phyloP scores from a whole-genome alignment of 2,113 vertebrate species.

The Phodopus roborovskii region DNA sequence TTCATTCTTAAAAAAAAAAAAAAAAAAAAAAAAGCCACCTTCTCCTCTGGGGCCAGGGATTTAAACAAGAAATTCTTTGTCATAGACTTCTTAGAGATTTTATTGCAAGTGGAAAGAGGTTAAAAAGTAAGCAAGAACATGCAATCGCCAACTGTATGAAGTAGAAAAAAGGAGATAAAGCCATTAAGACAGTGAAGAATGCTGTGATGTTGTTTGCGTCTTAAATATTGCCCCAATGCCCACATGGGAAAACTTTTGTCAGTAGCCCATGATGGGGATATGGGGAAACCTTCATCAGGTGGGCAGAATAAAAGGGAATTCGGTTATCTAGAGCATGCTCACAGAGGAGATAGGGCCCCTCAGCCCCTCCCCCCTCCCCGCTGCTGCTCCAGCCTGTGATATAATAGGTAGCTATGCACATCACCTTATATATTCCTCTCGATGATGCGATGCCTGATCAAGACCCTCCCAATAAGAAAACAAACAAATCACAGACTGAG shows the following conservation, averaged over 20 bases:
- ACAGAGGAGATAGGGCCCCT: background rate
- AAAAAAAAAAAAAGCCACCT: background rate
- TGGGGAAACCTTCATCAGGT: background rate
- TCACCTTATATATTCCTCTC: no score
- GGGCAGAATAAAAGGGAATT: background rate
- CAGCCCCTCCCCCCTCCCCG: no score
- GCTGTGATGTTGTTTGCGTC: background rate
- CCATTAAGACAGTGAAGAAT: background rate
- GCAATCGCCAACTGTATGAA: background rate
- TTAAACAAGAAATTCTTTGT: conserved; percentile 1
- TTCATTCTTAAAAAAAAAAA: background rate
- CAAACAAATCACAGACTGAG: background rate
- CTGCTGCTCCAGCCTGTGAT: no score
- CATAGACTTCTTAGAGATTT: background rate
- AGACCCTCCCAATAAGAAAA: background rate
- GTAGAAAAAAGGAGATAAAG: background rate
- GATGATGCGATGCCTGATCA: background rate
- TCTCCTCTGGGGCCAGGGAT: background rate
- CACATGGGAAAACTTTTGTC: background rate
- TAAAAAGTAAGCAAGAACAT: background rate
- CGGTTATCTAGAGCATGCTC: no score
- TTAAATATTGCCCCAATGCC: background rate
- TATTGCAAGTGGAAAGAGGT: background rate
- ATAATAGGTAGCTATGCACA: background rate
- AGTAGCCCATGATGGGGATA: background rate